Evolutionary conservation across 2,888 invertebrate genomes (phyloP).

Genomic region (Abrostola triplasia): DNA sequence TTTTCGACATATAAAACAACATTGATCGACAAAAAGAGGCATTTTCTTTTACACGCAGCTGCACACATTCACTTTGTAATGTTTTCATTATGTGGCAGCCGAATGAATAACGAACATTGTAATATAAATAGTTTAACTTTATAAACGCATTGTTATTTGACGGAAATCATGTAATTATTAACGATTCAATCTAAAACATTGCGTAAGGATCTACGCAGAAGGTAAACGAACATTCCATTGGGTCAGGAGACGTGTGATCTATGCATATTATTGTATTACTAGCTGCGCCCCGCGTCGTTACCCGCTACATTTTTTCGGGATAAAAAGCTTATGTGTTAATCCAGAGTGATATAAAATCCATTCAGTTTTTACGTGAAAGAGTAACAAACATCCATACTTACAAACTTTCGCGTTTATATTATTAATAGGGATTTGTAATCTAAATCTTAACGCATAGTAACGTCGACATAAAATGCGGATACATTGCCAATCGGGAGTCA

Average conservation of each 20-base stretch:
- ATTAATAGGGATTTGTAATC: too few species aligned
- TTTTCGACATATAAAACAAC: neutral
- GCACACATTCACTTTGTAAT: conserved; percentile 26
- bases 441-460: too few species aligned
- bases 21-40: neutral
- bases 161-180: conserved; percentile 39
- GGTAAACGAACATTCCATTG: conserved; percentile 24
- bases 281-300: too few species aligned
- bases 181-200: conserved; percentile 39
- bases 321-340: too few species aligned
- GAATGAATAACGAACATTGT: conserved; percentile 53
- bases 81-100: conserved; percentile 45
- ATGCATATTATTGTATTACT: conserved; percentile 1
- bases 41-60: conserved; percentile 15
- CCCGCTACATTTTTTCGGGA: too few species aligned
- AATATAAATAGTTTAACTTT: conserved; percentile 46
- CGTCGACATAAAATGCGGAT: too few species aligned
- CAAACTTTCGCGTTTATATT: too few species aligned
- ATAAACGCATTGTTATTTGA: conserved; percentile 53
- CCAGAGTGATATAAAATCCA: too few species aligned
- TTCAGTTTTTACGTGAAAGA: too few species aligned
- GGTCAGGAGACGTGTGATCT: neutral
- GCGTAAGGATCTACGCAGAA: conserved; percentile 9
- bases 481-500: too few species aligned
- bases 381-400: too few species aligned